A percentile compares a stretch with the other conserved stretches of the same genome.
Evolutionary conservation across 2,888 invertebrate genomes (phyloP).

Genomic region (Balanococcus diminutus): DNA sequence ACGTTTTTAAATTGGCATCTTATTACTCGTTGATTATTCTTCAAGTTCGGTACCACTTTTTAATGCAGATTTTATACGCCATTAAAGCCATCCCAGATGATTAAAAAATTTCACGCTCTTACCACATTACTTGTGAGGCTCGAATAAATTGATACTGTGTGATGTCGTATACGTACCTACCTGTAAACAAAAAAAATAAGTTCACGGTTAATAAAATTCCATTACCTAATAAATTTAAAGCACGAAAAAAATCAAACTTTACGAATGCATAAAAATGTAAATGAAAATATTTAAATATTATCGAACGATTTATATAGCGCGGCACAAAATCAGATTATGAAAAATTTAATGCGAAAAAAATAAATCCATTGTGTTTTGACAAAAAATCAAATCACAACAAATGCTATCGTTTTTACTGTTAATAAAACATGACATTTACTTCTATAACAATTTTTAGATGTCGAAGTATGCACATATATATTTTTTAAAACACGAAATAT

Average conservation of each 20-base stretch:
- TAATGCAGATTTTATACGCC: background rate
- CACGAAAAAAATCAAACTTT: background rate
- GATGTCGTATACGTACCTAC: background rate
- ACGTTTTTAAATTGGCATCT: background rate
- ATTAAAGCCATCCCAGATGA: background rate
- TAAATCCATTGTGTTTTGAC: slow-evolving; percentile 28
- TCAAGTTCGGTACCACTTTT: background rate
- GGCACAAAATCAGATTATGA: background rate
- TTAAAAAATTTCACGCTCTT: background rate
- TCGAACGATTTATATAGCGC: background rate
- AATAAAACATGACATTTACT: slow-evolving; percentile 26
- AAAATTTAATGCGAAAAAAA: slow-evolving; percentile 14
- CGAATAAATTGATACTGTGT: background rate
- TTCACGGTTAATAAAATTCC: background rate
- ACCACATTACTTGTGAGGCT: background rate
- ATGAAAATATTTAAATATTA: slow-evolving; percentile 32
- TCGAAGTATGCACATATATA: background rate
- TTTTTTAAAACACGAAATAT: slow-evolving; percentile 22
- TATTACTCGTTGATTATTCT: background rate
- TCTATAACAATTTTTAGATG: slow-evolving; percentile 40
- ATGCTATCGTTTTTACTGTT: slow-evolving; percentile 26
- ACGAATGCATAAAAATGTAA: slow-evolving; percentile 12
- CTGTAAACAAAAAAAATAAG: background rate
- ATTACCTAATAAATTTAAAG: background rate
- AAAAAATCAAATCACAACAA: slow-evolving; percentile 28